These are phyloP conservation scores for Zapornia atra DNA, from an alignment of 2,113 vertebrate genomes.

Conservation along the genomic window DNA sequence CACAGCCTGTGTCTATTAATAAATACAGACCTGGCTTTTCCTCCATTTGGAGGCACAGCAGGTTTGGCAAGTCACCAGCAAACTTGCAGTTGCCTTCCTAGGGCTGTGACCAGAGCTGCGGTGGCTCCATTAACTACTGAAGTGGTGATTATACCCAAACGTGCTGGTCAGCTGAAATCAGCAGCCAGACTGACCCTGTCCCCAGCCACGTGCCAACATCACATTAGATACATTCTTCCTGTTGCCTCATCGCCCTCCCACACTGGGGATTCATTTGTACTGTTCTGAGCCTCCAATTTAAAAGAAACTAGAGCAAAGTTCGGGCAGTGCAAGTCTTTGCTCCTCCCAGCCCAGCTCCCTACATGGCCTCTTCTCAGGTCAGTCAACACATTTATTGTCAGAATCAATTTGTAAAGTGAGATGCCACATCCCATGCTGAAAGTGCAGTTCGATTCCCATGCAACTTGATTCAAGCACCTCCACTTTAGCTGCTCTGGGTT, in stretches of 20 bases:
- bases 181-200: neutral
- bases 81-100: neutral
- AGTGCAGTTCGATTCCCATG: neutral
- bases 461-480: neutral
- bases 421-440: neutral
- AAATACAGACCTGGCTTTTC: neutral
- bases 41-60: neutral
- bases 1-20: neutral
- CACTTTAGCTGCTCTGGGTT: neutral
- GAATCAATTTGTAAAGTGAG: neutral
- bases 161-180: neutral
- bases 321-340: neutral
- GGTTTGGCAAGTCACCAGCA: neutral
- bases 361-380: neutral
- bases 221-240: neutral
- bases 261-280: neutral
- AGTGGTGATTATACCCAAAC: neutral
- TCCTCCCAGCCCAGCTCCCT: neutral
- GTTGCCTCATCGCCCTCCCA: neutral
- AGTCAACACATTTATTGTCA: neutral
- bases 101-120: neutral
- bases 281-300: neutral
- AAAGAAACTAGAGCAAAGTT: neutral
- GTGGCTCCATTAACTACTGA: neutral
- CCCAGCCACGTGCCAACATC: neutral